Evolutionary conservation across 2,113 vertebrate genomes (phyloP), one percentile per base, ranked within the genome.

Genomic region (Chlamydotis undulata): DNA sequence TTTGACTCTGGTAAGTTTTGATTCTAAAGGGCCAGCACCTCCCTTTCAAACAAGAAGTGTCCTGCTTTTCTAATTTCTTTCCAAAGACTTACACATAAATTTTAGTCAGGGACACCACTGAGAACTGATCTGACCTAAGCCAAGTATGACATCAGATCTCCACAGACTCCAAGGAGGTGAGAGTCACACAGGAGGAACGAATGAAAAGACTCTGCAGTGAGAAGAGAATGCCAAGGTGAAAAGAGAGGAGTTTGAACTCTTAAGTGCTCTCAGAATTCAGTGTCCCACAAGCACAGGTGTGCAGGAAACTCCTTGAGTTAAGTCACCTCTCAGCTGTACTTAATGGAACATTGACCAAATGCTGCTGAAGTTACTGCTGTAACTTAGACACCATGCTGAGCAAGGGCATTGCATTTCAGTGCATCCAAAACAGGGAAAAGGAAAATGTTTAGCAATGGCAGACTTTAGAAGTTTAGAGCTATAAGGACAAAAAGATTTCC

Each of bases 221-320:
- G 89, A 55, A 57, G 57, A 87, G 67, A 86, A 67, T 10, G n/a
- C 18, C 84, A 77, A 64, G 63, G 88, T 96, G 49, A 94, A 96
- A 96, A 81, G 12, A 89, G 23, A 31, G 31, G 57, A 86, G 63
- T 70, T 33, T 67, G 82, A 95, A 83, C 70, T 87, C 74, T 83
- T 87, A 49, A 26, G 49, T 35, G 52, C 69, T 81, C 76, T 87
- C 89, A 82, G 69, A 89, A 49, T 70, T 35, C 65, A 69, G 77
- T 14, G 78, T 63, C 84, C 91, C 70, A 76, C 53, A 12, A 45
- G 61, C 45, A 85, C 35, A 50, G 57, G 69, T 19, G 33, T 82
- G 65, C 49, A 45, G 83, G 78, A 39, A 69, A 11, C 65, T 33
- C 10, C 74, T n/a, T 10, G 67, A 87, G 76, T 80, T 61, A 77